Evolutionary conservation across 2,888 invertebrate genomes (phyloP), one percentile per base, ranked within the genome.

Genomic region (Embidobia sp.): DNA sequence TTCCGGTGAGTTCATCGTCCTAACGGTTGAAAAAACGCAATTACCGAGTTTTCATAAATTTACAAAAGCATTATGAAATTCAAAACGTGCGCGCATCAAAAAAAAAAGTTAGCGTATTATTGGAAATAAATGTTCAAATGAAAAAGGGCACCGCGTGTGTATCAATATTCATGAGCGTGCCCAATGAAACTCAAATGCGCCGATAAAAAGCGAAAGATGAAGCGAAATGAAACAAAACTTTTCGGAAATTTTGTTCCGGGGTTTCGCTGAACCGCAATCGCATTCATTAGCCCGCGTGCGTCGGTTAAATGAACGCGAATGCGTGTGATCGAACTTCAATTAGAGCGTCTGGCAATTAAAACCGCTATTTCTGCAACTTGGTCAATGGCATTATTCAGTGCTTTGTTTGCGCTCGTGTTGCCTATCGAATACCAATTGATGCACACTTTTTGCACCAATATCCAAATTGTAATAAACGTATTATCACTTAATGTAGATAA

Each of bases 261-360:
- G 33, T 29, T 27, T 37, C 13, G 35, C 53, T 2, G 53, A 3
- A 10, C 57, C 37, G 29, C 57, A 53, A 57, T 59, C 44, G 51
- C 57, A 66, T 74, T 74, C 49, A 59, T 66, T 59, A 51, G 27
- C 22, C 15, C 16, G n/a, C 33, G 2, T 27, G 26, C 53, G 4
- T 48, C 49, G 53, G 44, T 48, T 51, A 51, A 48, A 44, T 22
- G 10, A 40, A 61, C 59, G 19, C 63, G 42, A 53, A 18, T 63
- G 57, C 55, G 55, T 69, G 69, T 37, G 42, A 79, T 80, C 69
- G 83, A 76, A 78, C 67, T 74, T 82, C 79, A 81, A 82, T 83
- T 82, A 83, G 78, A 48, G 72, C 57, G 67, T 63, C 74, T 74
- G 46, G 64, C 66, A 69, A 77, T 77, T 77, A 77, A 73, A 79